Conservation (phyloP, 2,888 invertebrate genomes). For the Latheticus oryzae region DNA sequence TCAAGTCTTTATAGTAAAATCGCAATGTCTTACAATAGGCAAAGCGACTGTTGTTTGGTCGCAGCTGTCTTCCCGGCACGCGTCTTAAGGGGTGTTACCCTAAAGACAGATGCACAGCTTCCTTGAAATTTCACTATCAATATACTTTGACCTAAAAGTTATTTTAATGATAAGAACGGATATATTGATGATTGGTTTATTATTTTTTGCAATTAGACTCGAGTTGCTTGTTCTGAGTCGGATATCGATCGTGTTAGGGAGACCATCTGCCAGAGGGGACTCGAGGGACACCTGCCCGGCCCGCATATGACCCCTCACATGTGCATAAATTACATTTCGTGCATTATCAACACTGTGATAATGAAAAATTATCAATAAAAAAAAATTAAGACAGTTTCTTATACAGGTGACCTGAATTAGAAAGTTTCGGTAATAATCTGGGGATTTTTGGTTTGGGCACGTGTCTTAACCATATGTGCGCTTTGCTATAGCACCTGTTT, state of each 20-base stretch:
- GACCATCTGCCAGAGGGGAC: slow-evolving; percentile 50
- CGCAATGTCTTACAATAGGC: slow-evolving; percentile 48
- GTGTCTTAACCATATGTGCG: slow-evolving; percentile 39
- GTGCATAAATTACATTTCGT: slow-evolving; percentile 53
- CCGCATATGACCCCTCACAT: slow-evolving; percentile 60
- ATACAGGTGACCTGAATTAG: slow-evolving; percentile 1
- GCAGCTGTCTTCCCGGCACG: slow-evolving; percentile 53
- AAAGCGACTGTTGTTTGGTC: slow-evolving; percentile 36
- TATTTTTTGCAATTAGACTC: slow-evolving; percentile 36
- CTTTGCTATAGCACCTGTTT: slow-evolving; percentile 48
- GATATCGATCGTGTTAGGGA: slow-evolving; percentile 40
- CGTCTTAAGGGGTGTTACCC: slow-evolving; percentile 52
- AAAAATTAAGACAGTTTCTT: neutral
- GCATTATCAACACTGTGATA: slow-evolving; percentile 34
- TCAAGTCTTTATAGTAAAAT: slow-evolving; percentile 45
- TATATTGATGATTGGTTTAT: slow-evolving; percentile 17
- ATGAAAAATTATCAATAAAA: slow-evolving; percentile 1
- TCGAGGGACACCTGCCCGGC: slow-evolving; percentile 57
- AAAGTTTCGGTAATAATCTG: too few species aligned
- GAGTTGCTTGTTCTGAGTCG: slow-evolving; percentile 40
- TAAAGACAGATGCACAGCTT: slow-evolving; percentile 32
- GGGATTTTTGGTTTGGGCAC: slow-evolving; percentile 18
- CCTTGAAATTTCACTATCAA: slow-evolving; percentile 7
- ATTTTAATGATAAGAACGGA: neutral
- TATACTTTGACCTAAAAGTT: slow-evolving; percentile 6